A percentile compares a stretch with the other conserved stretches of the same genome.
These are phyloP conservation scores for Drosophila tristis DNA, from an alignment of 1,140 invertebrate species.

Conservation along the genomic window DNA sequence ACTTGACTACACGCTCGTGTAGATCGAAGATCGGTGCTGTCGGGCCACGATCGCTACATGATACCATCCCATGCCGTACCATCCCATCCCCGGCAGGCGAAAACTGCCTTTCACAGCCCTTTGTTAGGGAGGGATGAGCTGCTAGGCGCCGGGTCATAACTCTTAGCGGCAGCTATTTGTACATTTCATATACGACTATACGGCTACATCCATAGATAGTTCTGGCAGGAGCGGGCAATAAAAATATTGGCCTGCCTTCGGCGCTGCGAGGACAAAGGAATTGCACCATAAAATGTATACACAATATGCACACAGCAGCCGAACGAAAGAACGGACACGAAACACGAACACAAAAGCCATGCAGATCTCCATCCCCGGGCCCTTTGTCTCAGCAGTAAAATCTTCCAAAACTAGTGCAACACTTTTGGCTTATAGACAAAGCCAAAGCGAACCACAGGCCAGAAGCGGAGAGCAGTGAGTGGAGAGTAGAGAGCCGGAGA, in stretches of 20 bases:
- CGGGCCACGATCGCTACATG: slow-evolving; percentile 44
- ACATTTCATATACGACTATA: slow-evolving; percentile 59
- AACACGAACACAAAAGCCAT: slow-evolving; percentile 49
- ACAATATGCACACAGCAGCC: slow-evolving; percentile 47
- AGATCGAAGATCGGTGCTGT: slow-evolving; percentile 12
- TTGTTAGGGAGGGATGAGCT: slow-evolving; percentile 38
- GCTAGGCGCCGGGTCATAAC: slow-evolving; percentile 79
- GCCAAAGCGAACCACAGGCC: slow-evolving; percentile 38
- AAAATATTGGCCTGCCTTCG: slow-evolving; percentile 82
- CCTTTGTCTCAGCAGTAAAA: slow-evolving; percentile 57
- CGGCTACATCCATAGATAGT: slow-evolving; percentile 9
- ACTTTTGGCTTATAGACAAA: slow-evolving; percentile 79
- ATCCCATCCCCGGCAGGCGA: slow-evolving; percentile 19
- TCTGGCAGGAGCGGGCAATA: slow-evolving; percentile 54
- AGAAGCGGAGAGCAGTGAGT: not conserved
- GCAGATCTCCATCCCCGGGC: slow-evolving; percentile 32
- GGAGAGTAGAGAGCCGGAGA: slow-evolving; percentile 10
- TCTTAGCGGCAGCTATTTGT: slow-evolving; percentile 75
- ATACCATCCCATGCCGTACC: slow-evolving; percentile 22
- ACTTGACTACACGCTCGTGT: slow-evolving; percentile 15
- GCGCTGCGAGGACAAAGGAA: slow-evolving; percentile 68
- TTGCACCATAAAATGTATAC: slow-evolving; percentile 77
- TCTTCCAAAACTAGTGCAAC: slow-evolving; percentile 74
- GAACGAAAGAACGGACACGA: slow-evolving; percentile 15
- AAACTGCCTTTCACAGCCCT: slow-evolving; percentile 72